Percentiles rank a stretch among this genome's conserved stretches.
phyloP scores from a whole-genome alignment of 2,888 invertebrate species.

The Papilio elwesi region DNA sequence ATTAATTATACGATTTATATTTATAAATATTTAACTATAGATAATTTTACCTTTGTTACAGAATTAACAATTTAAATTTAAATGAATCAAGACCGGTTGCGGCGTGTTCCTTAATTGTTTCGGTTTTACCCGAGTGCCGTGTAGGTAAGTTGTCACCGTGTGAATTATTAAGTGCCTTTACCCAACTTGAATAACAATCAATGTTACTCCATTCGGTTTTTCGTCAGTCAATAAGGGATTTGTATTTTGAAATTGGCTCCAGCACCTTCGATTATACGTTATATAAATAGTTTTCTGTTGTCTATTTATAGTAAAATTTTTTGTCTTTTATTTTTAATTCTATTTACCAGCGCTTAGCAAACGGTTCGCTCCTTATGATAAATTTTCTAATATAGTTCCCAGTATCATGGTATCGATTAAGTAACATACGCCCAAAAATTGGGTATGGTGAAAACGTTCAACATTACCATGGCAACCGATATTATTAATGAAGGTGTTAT shows the following conservation, averaged over 20 bases:
- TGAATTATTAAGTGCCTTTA: slow-evolving; percentile 17
- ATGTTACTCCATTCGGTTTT: slow-evolving; percentile 8
- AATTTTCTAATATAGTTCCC: too few relatives aligned
- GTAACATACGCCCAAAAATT: too few relatives aligned
- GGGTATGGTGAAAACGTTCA: too few relatives aligned
- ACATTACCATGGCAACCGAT: too few relatives aligned
- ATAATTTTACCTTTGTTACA: too few relatives aligned
- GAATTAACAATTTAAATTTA: not conserved
- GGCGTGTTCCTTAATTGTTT: not conserved
- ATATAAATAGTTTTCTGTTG: not conserved
- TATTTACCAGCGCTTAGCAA: too few relatives aligned
- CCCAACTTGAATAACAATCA: slow-evolving; percentile 18
- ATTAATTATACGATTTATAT: too few relatives aligned
- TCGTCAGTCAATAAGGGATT: not conserved
- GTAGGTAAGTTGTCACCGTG: not conserved
- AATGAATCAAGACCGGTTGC: not conserved
- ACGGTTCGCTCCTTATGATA: too few relatives aligned
- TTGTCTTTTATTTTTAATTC: too few relatives aligned
- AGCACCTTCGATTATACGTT: not conserved
- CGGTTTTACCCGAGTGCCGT: not conserved
- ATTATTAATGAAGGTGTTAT: too few relatives aligned
- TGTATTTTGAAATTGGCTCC: slow-evolving; percentile 15
- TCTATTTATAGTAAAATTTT: not conserved
- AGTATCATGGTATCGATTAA: too few relatives aligned
- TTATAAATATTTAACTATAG: too few relatives aligned